Evolutionary conservation across 2,888 invertebrate species (phyloP).

Genomic region (Tinea pellionella): DNA sequence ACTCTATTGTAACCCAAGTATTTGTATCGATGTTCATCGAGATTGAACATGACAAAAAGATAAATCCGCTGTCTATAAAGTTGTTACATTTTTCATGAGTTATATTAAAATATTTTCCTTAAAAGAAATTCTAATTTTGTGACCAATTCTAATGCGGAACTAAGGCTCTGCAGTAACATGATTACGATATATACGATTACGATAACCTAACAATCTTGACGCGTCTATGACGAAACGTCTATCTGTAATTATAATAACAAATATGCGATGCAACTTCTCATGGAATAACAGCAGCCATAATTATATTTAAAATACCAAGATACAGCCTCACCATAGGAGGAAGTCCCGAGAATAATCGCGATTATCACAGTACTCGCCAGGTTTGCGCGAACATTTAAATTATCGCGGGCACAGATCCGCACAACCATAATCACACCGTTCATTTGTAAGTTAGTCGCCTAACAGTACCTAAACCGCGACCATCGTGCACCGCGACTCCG

Average conservation of each 20-base stretch:
- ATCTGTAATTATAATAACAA: neutral
- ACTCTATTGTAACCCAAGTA: constrained; percentile 8
- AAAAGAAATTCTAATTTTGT: too few species aligned
- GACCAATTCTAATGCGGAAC: too few species aligned
- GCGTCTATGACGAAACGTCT: too few species aligned
- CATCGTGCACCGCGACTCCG: constrained; percentile 19
- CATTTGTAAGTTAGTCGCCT: constrained; percentile 49
- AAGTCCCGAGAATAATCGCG: constrained; percentile 55
- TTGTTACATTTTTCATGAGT: neutral
- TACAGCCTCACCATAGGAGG: constrained; percentile 52
- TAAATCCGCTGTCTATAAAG: neutral
- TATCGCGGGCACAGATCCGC: constrained; percentile 62
- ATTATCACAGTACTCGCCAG: constrained; percentile 36
- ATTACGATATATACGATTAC: too few species aligned
- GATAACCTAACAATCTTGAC: too few species aligned
- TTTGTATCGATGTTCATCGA: constrained; percentile 3
- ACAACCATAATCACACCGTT: constrained; percentile 60
- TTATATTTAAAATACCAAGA: constrained; percentile 54
- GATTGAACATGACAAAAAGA: neutral
- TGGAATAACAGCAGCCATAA: constrained; percentile 30
- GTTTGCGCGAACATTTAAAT: constrained; percentile 64
- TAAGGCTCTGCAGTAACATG: too few species aligned
- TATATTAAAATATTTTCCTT: too few species aligned
- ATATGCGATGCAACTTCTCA: neutral
- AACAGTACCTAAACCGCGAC: constrained; percentile 32